Base-by-base conservation (phyloP, 2,797 vertebrate genomes). In the Gymnopithys bicolor region DNA sequence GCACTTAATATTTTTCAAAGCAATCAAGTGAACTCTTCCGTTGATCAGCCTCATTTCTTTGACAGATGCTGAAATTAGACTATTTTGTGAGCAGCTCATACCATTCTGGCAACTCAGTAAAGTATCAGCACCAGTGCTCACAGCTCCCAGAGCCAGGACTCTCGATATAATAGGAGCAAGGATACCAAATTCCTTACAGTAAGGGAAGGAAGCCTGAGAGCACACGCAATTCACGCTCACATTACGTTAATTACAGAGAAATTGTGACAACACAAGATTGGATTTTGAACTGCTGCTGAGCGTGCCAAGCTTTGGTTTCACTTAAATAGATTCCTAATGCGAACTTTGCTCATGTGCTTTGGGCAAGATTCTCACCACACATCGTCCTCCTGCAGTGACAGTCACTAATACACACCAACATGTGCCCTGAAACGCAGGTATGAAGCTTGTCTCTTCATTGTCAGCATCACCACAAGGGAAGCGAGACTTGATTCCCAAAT, bases 1-100 rank as follows among this genome's bases (percentile, higher is more conserved):
- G 92, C 84, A 27, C 89, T 94, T 96, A 67, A 60, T 88, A 95
- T 90, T 60, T 79, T 94, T 87, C 95, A 87, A 58, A 95, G 95
- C 95, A 91, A 90, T 95, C 95, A 88, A 56, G 43, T 11, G 70
- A 93, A 82, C 82, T 91, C 86, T 85, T 85, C 22, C 60, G 89
- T 91, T 96, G 94, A 96, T 35, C 73, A 85, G 89, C 62, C 32
- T 80, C 48, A 19, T 93, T 93, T 95, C 94, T 93, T 64, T 83
- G 96, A 96, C 97, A 97, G 96, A 95, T 95, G 93, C 52, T 77
- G 90, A 86, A 82, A 82, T 69, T 16, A 78, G 92, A 91, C 71
- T 69, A 39, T 49, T 48, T 46, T 37, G 56, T 58, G 89, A 86
- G 46, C 58, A 60, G 87, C 76, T 84, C 43, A 17, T 33, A 53